Evolutionary conservation across 2,797 vertebrate species (phyloP).

Genomic region (Telmatherina bonti): DNA sequence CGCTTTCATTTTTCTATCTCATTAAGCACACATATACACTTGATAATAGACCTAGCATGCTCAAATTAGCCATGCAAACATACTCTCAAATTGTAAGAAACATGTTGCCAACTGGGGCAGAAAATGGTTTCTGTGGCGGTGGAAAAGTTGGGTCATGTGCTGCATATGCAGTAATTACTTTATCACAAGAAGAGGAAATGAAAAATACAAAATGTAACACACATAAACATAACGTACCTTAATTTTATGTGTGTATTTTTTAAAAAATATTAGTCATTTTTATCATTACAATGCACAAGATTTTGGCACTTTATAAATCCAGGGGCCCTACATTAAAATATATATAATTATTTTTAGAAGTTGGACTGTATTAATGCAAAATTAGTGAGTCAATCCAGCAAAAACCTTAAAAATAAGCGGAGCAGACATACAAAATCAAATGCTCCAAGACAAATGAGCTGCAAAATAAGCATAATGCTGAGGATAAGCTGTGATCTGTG

Average conservation of each 20-base stretch:
- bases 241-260: background rate
- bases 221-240: background rate
- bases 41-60: constrained; percentile 53
- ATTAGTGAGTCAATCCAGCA: background rate
- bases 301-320: background rate
- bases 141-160: background rate
- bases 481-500: constrained; percentile 30
- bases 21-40: constrained; percentile 58
- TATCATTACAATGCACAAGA: background rate
- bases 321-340: background rate
- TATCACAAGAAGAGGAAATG: constrained; percentile 2
- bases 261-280: background rate
- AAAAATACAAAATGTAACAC: background rate
- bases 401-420: background rate
- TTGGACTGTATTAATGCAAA: background rate
- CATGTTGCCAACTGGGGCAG: constrained; percentile 33
- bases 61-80: constrained; percentile 56
- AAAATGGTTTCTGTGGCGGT: constrained; percentile 29
- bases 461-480: constrained; percentile 1
- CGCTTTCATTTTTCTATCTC: constrained; percentile 65
- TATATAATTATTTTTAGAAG: background rate
- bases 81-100: constrained; percentile 16
- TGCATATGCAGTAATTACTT: constrained; percentile 26
- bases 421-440: background rate
- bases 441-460: constrained; percentile 2